Percentiles rank a stretch among this genome's conserved stretches.
phyloP scores from a whole-genome alignment of 2,888 invertebrate species.

The Diadegma fenestrale region DNA sequence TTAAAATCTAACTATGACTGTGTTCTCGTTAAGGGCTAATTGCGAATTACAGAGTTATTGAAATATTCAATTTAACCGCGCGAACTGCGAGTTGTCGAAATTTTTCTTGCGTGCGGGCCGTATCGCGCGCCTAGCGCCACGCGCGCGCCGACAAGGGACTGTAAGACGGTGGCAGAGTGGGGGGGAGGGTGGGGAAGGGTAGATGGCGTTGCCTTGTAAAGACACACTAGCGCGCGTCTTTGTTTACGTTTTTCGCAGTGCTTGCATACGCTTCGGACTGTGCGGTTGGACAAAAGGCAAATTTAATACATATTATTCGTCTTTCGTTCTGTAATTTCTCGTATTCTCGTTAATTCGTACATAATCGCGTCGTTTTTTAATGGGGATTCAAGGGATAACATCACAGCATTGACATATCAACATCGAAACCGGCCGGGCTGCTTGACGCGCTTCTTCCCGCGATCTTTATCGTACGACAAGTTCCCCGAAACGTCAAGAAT shows the following conservation, averaged over 20 bases:
- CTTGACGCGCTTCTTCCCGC: background rate
- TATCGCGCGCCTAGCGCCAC: constrained; percentile 72
- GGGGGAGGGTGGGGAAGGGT: too few species aligned
- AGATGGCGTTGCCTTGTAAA: background rate
- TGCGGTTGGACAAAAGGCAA: constrained; percentile 3
- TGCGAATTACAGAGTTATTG: constrained; percentile 80
- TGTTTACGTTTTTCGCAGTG: constrained; percentile 14
- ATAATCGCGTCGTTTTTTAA: constrained; percentile 63
- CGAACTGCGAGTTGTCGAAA: constrained; percentile 33
- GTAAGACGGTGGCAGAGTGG: background rate
- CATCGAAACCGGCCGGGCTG: constrained; percentile 78
- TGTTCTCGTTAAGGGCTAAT: constrained; percentile 76
- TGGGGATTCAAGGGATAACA: constrained; percentile 81
- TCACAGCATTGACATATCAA: constrained; percentile 84
- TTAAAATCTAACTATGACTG: constrained; percentile 77
- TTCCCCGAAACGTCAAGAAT: background rate
- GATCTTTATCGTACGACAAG: background rate
- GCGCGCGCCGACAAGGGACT: constrained; percentile 5
- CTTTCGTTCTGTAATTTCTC: constrained; percentile 26
- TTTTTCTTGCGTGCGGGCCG: constrained; percentile 6
- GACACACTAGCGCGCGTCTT: background rate
- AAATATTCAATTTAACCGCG: constrained; percentile 75
- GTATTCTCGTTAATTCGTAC: constrained; percentile 58
- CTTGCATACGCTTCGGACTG: constrained; percentile 14
- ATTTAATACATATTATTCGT: constrained; percentile 10